A percentile compares a stretch with the other conserved stretches of the same genome.
Evolutionary conservation across 2,113 vertebrate species (phyloP).

Genomic region (Mormyrus iriodes): DNA sequence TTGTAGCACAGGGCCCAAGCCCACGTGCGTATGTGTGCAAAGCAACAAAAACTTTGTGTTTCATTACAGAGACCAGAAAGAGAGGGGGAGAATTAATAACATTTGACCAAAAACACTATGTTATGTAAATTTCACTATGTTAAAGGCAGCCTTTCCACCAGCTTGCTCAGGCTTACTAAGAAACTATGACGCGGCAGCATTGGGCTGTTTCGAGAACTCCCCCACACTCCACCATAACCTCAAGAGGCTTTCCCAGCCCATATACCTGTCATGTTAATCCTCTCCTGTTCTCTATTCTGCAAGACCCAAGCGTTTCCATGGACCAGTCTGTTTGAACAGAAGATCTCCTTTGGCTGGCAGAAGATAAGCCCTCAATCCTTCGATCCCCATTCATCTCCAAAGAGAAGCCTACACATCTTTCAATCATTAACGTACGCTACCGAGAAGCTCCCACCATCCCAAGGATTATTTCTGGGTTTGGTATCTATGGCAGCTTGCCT

Average conservation of each 20-base stretch:
- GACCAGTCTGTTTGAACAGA: constrained; percentile 2
- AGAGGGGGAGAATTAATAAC: background rate
- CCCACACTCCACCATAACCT: background rate
- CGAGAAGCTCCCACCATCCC: background rate
- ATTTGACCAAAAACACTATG: background rate
- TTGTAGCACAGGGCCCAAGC: background rate
- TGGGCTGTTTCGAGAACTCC: background rate
- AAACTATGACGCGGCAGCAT: background rate
- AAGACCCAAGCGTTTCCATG: background rate
- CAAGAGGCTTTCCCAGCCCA: background rate
- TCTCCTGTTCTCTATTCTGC: background rate
- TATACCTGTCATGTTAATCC: background rate
- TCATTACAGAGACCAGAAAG: background rate
- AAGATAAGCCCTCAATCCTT: background rate
- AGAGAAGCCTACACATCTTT: background rate
- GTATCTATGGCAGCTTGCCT: constrained; percentile 13
- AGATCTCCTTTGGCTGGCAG: background rate
- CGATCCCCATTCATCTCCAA: constrained; percentile 15
- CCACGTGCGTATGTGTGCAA: background rate
- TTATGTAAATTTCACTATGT: background rate
- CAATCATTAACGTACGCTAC: constrained; percentile 1
- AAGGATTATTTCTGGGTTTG: background rate
- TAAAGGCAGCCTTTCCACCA: background rate
- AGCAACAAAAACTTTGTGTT: background rate
- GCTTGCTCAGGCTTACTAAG: background rate